phyloP scores from a whole-genome alignment of 2,888 invertebrate species.

The Liposcelis brunnea region DNA sequence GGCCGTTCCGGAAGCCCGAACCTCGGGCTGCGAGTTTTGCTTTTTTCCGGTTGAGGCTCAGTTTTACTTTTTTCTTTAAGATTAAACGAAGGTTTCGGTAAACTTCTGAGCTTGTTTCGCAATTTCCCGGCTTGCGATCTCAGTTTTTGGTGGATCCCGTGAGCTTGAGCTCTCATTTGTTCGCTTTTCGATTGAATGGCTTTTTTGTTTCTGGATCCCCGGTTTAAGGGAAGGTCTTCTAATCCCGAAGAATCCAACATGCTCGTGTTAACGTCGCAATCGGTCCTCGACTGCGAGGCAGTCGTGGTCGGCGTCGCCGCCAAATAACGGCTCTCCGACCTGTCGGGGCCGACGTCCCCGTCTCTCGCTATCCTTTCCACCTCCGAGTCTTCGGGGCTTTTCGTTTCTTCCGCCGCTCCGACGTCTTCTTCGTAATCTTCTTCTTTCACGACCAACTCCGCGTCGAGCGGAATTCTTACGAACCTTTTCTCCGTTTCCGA shows the following conservation, averaged over 20 bases:
- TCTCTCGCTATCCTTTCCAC: background rate
- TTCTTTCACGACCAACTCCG: constrained; percentile 16
- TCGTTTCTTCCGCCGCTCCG: constrained; percentile 24
- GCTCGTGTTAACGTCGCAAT: constrained; percentile 45
- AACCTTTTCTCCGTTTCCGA: constrained; percentile 15
- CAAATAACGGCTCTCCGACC: constrained; percentile 15
- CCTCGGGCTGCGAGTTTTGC: constrained; percentile 41
- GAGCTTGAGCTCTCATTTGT: constrained; percentile 11
- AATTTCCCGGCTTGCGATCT: constrained; percentile 54
- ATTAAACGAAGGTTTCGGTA: constrained; percentile 36
- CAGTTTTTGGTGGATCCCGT: constrained; percentile 41
- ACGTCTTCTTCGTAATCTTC: constrained; percentile 33
- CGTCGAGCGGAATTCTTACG: constrained; percentile 18
- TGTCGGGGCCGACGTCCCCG: background rate
- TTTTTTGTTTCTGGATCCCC: constrained; percentile 26
- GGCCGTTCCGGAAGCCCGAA: constrained; percentile 28
- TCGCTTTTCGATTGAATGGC: constrained; percentile 15
- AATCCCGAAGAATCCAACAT: constrained; percentile 44
- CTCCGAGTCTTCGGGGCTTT: constrained; percentile 19
- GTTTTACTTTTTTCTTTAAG: background rate
- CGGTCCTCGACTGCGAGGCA: constrained; percentile 39
- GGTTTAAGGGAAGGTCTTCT: constrained; percentile 42
- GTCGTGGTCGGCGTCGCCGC: constrained; percentile 30
- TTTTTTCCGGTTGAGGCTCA: constrained; percentile 14
- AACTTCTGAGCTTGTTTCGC: constrained; percentile 44